Evolutionary conservation across 1,140 invertebrate genomes (phyloP).

Genomic region (Pteromalus puparum): DNA sequence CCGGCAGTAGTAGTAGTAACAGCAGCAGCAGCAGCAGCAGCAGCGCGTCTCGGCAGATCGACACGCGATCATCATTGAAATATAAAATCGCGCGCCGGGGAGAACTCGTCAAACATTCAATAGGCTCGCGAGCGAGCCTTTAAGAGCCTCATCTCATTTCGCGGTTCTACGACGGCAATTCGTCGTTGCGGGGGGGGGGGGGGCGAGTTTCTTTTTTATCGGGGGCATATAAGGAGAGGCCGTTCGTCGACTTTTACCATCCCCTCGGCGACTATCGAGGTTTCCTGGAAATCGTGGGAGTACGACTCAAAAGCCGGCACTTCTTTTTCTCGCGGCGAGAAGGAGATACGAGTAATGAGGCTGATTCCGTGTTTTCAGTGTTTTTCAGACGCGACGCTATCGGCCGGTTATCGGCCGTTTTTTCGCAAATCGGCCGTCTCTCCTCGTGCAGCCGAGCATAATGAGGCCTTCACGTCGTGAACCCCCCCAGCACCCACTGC

Average conservation of each 20-base stretch:
- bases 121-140: neutral
- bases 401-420: conserved; percentile 64
- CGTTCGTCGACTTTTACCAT: conserved; percentile 44
- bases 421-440: conserved; percentile 50
- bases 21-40: neutral
- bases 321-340: conserved; percentile 44
- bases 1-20: neutral
- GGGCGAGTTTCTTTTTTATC: conserved; percentile 44
- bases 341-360: conserved; percentile 72
- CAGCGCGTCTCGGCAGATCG: neutral
- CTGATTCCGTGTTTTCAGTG: conserved; percentile 70
- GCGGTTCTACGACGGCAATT: conserved; percentile 53
- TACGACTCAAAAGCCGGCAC: conserved; percentile 19
- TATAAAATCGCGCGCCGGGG: conserved; percentile 43
- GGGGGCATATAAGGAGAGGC: conserved; percentile 55
- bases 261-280: conserved; percentile 58
- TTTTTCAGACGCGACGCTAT: conserved; percentile 61
- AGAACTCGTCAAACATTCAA: conserved; percentile 32
- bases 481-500: conserved; percentile 49
- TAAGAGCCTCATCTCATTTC: conserved; percentile 28
- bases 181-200: conserved; percentile 51
- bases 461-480: conserved; percentile 69
- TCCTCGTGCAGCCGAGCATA: conserved; percentile 56
- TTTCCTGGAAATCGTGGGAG: conserved; percentile 45
- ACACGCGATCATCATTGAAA: conserved; percentile 46